These are phyloP conservation scores for Sarcoramphus papa DNA, from an alignment of 2,797 vertebrate species.

Conservation along the genomic window DNA sequence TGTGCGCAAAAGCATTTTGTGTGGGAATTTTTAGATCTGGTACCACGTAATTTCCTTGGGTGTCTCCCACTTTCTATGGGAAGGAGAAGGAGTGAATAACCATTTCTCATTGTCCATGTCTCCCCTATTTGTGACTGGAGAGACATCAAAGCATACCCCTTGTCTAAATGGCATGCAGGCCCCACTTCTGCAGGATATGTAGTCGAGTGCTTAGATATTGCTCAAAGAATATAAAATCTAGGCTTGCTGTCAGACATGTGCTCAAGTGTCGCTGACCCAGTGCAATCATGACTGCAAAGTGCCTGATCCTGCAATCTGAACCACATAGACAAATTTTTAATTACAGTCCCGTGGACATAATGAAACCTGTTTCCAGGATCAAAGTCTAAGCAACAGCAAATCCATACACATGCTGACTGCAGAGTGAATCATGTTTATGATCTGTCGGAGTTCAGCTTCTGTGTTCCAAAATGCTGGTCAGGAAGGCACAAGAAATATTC, in stretches of 20 bases:
- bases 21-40: not conserved
- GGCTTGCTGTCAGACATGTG: not conserved
- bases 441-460: not conserved
- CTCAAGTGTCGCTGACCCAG: not conserved
- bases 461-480: conserved; percentile 53
- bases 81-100: not conserved
- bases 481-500: conserved; percentile 51
- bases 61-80: not conserved
- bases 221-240: not conserved
- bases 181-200: not conserved
- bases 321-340: not conserved
- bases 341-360: not conserved
- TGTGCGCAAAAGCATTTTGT: not conserved
- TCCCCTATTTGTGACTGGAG: not conserved
- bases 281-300: not conserved
- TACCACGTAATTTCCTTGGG: not conserved
- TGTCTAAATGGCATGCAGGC: not conserved
- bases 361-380: not conserved
- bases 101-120: not conserved
- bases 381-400: conserved; percentile 3
- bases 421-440: conserved; percentile 40
- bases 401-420: not conserved
- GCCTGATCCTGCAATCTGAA: not conserved
- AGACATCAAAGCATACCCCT: not conserved
- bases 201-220: not conserved